Evolutionary conservation across 1,140 invertebrate genomes (phyloP).

Genomic region (Phocides pigmalion): DNA sequence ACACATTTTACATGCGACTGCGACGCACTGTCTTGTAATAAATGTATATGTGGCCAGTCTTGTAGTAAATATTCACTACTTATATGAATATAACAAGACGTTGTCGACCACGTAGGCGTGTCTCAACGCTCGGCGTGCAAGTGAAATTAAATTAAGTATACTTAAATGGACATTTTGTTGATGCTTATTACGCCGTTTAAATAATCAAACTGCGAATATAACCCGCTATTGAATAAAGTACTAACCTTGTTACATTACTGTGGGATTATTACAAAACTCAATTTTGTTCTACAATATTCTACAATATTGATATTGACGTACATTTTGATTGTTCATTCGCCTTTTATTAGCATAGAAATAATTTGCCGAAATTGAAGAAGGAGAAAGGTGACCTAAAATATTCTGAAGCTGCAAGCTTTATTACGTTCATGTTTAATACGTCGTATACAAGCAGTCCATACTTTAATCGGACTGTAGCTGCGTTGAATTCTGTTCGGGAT

Average conservation of each 20-base stretch:
- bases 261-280: slow-evolving; percentile 8
- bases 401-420: background rate
- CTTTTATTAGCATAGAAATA: background rate
- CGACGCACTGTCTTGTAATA: too few relatives aligned
- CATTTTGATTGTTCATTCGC: background rate
- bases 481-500: too few relatives aligned
- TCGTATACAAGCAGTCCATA: too few relatives aligned
- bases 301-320: background rate
- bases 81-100: background rate
- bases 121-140: background rate
- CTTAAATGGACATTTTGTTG: slow-evolving; percentile 1
- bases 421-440: background rate
- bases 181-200: too few relatives aligned
- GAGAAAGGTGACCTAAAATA: slow-evolving; percentile 27
- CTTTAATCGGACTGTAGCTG: too few relatives aligned
- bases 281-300: background rate
- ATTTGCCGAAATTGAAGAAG: slow-evolving; percentile 19
- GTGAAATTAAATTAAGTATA: background rate
- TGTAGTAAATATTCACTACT: background rate
- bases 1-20: too few relatives aligned
- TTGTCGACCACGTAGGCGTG: background rate
- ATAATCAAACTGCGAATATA: background rate
- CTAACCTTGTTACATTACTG: background rate
- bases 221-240: background rate
- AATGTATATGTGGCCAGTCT: too few relatives aligned